These are phyloP conservation scores for Salvator merianae DNA, from an alignment of 2,113 vertebrate species.

Conservation along the genomic window DNA sequence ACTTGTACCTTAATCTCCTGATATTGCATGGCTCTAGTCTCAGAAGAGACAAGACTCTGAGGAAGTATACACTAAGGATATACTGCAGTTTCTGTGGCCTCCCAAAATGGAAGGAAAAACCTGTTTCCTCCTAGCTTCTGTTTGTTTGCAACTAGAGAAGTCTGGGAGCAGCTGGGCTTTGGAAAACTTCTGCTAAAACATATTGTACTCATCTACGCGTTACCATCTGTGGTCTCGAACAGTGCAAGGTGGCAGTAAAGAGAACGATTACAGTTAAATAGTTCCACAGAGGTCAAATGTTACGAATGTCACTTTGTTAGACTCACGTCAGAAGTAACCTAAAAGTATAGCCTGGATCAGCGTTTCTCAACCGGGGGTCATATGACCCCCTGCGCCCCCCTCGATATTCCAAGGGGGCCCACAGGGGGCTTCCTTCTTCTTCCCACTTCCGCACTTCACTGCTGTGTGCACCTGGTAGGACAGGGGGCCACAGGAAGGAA, in stretches of 20 bases:
- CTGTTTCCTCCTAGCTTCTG: no score
- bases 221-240: neutral
- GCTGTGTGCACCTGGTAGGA: no score
- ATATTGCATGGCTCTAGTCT: neutral
- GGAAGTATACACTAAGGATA: neutral
- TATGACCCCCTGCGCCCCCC: no score
- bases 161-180: neutral
- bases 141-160: neutral
- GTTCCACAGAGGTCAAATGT: neutral
- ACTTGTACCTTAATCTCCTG: neutral
- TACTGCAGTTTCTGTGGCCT: neutral
- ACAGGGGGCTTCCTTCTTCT: no score
- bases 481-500: no score
- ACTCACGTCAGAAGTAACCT: neutral
- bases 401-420: no score
- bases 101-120: neutral
- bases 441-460: no score
- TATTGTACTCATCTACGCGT: neutral
- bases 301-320: neutral
- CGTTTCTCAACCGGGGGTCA: no score
- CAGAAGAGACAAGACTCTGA: neutral
- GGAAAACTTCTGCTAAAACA: neutral
- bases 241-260: neutral
- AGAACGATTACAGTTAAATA: neutral
- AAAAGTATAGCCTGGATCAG: neutral